Base-by-base conservation (phyloP, 1,140 invertebrate species). In the Meloidogyne floridensis region DNA sequence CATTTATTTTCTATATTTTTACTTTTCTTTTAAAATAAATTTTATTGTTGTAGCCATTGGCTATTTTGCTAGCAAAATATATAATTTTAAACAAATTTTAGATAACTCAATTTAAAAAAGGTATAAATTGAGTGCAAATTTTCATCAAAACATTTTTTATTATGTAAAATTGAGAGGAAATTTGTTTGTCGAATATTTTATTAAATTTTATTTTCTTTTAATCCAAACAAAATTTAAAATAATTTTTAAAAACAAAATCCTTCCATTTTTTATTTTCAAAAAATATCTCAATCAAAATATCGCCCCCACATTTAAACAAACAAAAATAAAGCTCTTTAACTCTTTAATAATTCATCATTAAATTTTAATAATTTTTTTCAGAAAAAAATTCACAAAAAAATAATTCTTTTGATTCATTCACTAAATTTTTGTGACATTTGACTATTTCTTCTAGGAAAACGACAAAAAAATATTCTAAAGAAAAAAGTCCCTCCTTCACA, bases 61-160 rank as follows among this genome's bases (percentile, higher is more conserved):
- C 13, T 72, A 72, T 72, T 32, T 32, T 32, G 7, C 70, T 72
- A 13, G 43, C 0, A 72, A 13, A 32, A 9, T 13, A 32, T 15
- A 47, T 18, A 47, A 73, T 73, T 73, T 73, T 53, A 47, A 73
- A 18, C 6, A 18, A 72, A 72, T 13, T 47, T 73, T 73, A 42
- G 2, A 73, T 43, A 73, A 43, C 15, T 73, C 13, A 53, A 73
- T 73, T 73, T 73, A 47, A 47, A 32, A 32, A 18, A 18, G 15
- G 15, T 42, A n/a, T 65, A 65, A 65, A 65, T 65, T 65, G 59
- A 65, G 59, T 65, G 59, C 59, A 65, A 65, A 65, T 65, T 65
- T 15, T 65, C 4, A n/a, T 8, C 15, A 65, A 65, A 65, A n/a
- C n/a, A 65, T 65, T 65, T 65, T 65, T 59, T 15, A 15, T 15